Base-by-base conservation (phyloP, 23 tunicate species). In the Halocynthia roretzi region DNA sequence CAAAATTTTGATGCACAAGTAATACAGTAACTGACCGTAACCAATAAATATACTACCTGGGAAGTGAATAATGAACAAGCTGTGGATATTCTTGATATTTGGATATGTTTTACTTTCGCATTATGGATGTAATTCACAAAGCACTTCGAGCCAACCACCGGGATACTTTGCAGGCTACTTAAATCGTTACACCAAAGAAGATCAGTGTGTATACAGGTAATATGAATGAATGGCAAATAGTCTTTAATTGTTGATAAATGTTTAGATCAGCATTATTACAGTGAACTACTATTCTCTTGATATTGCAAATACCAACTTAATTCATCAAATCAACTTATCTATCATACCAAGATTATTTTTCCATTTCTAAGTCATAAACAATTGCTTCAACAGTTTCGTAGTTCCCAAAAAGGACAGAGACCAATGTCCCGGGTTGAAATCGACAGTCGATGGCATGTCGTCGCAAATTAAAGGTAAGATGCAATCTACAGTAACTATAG, bases 191-290 rank as follows among this genome's bases (percentile, higher is more conserved):
- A 96, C 99, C 15, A 86, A 93, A 50, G 81, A 85, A 68, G 83
- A 90, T 61, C 99, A 96, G 83, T 96, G 99, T 70, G 82, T 96
- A 6, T 96, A 96, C 93, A 95, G 99, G 95, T 95, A 64, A 48
- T 31, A 83, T 50, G 8, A 8, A 71, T 22, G 62, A 11, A 18
- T 17, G 15, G 2, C 2, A 40, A 15, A 71, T 31, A 31, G 44
- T 31, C 44, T 31, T 31, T 4, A 31, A 31, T 31, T 31, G 44
- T 31, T 31, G 44, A 31, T 31, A 31, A n/a, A n/a, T n/a, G n/a
- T n/a, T n/a, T n/a, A n/a, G n/a, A n/a, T n/a, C n/a, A n/a, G n/a
- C n/a, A n/a, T n/a, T n/a, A n/a, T n/a, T n/a, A n/a, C n/a, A n/a
- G n/a, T n/a, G n/a, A n/a, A n/a, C n/a, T n/a, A n/a, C n/a, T n/a